phyloP scores from a whole-genome alignment of 2,113 vertebrate genomes.

The Cheirogaleus medius region DNA sequence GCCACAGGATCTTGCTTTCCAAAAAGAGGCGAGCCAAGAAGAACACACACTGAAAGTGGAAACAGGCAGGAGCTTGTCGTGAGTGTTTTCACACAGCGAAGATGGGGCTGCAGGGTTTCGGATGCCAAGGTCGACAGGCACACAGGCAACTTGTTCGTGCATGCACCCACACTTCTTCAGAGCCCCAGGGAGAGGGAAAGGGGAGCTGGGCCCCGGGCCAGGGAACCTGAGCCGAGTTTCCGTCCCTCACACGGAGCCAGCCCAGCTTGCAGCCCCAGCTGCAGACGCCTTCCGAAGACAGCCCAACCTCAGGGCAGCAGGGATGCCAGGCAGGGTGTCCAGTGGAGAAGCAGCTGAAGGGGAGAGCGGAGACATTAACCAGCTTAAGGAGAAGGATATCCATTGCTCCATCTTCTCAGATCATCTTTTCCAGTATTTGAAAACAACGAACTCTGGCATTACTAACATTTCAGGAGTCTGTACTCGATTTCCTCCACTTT shows the following conservation, averaged over 20 bases:
- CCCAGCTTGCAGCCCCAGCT: not conserved
- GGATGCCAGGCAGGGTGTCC: not conserved
- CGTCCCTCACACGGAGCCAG: accelerated
- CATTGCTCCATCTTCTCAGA: not conserved
- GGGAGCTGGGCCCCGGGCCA: not conserved
- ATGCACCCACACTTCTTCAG: not conserved
- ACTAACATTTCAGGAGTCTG: conserved; percentile 27
- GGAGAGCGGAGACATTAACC: not conserved
- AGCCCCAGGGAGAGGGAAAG: not conserved
- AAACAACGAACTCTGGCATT: not conserved
- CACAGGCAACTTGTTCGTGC: not conserved
- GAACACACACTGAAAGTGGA: not conserved
- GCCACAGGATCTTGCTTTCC: not conserved
- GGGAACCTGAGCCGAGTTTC: not conserved
- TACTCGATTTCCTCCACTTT: conserved; percentile 24
- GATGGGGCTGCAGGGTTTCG: accelerated
- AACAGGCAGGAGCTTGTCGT: conserved; percentile 22
- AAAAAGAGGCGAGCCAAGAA: not conserved
- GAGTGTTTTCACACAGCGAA: not conserved
- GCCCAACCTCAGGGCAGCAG: not conserved
- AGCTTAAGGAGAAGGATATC: not conserved
- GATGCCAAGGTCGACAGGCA: conserved; percentile 1
- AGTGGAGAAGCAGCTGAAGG: not conserved
- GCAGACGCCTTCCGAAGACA: not conserved
- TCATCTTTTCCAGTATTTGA: conserved; percentile 24